phyloP scores from a whole-genome alignment of 53 echinoderm and acorn worm genomes.

The Hippasteria phrygiana region DNA sequence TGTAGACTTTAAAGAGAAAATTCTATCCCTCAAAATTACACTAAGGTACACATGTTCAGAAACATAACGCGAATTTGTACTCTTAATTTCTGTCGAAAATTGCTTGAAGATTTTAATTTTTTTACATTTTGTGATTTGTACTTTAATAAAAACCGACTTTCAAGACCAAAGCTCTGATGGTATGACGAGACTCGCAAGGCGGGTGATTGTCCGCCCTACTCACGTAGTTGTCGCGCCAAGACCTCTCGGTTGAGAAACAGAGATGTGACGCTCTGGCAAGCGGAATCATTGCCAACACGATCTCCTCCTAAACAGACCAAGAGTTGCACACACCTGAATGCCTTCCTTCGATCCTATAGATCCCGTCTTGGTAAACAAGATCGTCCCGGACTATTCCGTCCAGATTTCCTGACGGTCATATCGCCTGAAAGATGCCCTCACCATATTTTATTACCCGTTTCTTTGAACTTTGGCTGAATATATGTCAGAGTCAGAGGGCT shows the following conservation, averaged over 20 bases:
- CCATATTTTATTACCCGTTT: neutral
- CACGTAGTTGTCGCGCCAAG: neutral
- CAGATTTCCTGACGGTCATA: neutral
- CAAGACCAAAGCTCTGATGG: too few relatives aligned
- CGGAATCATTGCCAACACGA: slow-evolving; percentile 43
- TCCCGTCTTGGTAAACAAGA: slow-evolving; percentile 28
- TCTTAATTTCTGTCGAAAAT: too few relatives aligned
- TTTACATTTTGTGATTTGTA: neutral
- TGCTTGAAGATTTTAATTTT: too few relatives aligned
- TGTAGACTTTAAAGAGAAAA: too few relatives aligned
- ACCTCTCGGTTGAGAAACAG: neutral
- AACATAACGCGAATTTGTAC: too few relatives aligned
- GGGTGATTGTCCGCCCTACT: neutral
- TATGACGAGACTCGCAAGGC: neutral
- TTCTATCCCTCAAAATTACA: too few relatives aligned
- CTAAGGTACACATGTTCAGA: too few relatives aligned
- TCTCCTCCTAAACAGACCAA: slow-evolving; percentile 27
- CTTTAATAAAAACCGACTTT: too few relatives aligned
- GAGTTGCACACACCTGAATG: slow-evolving; percentile 23
- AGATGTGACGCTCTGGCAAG: slow-evolving; percentile 14
- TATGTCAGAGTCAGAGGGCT: too few relatives aligned
- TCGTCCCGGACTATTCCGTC: neutral
- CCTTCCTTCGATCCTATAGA: slow-evolving; percentile 18
- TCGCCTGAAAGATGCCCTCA: neutral
- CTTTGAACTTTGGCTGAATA: too few relatives aligned